Evolutionary conservation across 2,888 invertebrate genomes (phyloP), one percentile per base, ranked within the genome.

Genomic region (Erpobdella octoculata): DNA sequence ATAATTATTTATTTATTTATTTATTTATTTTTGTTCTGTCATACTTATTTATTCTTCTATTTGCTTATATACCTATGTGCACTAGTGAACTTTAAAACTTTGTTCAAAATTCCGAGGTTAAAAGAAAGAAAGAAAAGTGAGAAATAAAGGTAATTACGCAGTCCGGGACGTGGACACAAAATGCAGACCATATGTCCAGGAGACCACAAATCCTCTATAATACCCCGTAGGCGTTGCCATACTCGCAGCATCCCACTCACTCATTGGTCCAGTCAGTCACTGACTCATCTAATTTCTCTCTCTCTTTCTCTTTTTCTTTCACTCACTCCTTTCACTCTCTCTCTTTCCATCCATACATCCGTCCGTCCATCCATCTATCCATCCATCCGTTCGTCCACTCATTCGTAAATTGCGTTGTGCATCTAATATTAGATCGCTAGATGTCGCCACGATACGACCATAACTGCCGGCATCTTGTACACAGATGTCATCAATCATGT

Each of bases 371-470:
- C 46, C 18, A 46, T 46, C 18, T 21, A 5, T 5, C 46, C 5
- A n/a, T 46, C 46, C 46, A n/a, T 46, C 46, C 46, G 21, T 46
- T 46, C 3, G 46, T 18, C 46, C 21, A 21, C 21, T 2, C 21
- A n/a, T n/a, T 5, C 53, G 28, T 53, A 53, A 53, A 53, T 53
- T 53, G 53, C 53, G 6, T 25, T 53, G 5, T 53, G n/a, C 53
- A 53, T 53, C 53, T 53, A 53, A 53, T 53, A 53, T 53, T 53
- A 53, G 53, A 53, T 53, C 53, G 53, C 28, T 53, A 53, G 53
- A 53, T 53, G 53, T 53, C 53, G 28, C 53, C 28, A 28, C 21
- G 53, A 53, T 53, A 53, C 21, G n/a, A n/a, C n/a, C n/a, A n/a
- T n/a, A n/a, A n/a, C n/a, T n/a, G n/a, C n/a, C n/a, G n/a, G n/a